These are phyloP conservation scores for Miniopterus natalensis DNA, from an alignment of 2,113 vertebrate genomes.

Conservation along the genomic window DNA sequence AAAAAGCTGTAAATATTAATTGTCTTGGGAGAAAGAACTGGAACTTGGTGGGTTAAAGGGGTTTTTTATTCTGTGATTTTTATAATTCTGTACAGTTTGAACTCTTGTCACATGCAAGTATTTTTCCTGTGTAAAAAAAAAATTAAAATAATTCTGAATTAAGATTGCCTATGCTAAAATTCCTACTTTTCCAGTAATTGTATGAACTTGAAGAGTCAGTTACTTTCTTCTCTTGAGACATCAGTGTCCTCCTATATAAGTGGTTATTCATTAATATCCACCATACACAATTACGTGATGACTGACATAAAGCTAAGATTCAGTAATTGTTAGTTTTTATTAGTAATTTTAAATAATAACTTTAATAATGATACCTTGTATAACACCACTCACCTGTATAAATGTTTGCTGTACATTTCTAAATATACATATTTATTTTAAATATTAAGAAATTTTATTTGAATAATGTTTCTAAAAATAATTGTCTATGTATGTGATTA, in stretches of 20 bases:
- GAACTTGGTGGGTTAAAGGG: rapidly evolving
- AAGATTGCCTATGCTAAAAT: neutral
- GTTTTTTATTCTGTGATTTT: neutral
- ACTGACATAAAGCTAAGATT: neutral
- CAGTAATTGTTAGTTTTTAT: neutral
- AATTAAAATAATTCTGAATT: neutral
- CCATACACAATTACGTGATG: neutral
- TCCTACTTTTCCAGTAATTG: neutral
- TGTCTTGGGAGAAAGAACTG: neutral
- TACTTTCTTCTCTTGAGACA: neutral
- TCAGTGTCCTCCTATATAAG: neutral
- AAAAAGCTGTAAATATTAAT: neutral
- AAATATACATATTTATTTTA: neutral
- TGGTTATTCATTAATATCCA: neutral
- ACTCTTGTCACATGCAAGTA: neutral
- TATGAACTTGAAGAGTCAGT: neutral
- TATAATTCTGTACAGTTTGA: neutral
- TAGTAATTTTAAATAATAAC: neutral
- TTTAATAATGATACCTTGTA: neutral
- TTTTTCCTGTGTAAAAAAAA: neutral
- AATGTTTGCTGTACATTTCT: neutral
- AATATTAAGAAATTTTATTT: neutral
- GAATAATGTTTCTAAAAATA: neutral
- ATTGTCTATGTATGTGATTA: neutral
- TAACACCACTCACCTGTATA: neutral